phyloP scores from a whole-genome alignment of 2,888 invertebrate species.

The Ligdia adustata region DNA sequence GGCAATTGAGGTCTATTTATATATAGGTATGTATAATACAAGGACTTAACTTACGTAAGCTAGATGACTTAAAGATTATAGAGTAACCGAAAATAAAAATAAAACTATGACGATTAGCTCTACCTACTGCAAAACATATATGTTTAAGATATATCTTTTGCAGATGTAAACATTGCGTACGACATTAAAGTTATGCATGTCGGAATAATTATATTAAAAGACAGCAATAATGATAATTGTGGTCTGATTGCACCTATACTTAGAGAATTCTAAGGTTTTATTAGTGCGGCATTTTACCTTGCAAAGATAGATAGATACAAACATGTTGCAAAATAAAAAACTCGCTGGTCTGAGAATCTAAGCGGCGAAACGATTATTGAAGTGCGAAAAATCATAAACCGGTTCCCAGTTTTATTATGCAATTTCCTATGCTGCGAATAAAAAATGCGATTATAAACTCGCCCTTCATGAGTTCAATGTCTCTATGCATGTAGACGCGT shows the following conservation, averaged over 20 bases:
- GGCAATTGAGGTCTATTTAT: slow-evolving; percentile 18
- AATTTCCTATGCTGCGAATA: slow-evolving; percentile 45
- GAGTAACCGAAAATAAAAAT: too few species aligned
- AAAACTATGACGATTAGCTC: too few species aligned
- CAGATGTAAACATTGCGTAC: background rate
- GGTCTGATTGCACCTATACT: slow-evolving; percentile 16
- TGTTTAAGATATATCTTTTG: too few species aligned
- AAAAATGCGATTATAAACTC: slow-evolving; percentile 26
- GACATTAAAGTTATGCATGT: background rate
- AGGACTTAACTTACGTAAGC: too few species aligned
- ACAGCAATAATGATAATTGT: background rate
- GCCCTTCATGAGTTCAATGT: slow-evolving; percentile 42
- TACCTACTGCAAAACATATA: too few species aligned
- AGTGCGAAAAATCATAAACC: slow-evolving; percentile 51
- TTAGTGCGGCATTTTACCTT: slow-evolving; percentile 7
- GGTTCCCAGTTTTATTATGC: slow-evolving; percentile 52
- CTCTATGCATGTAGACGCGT: slow-evolving; percentile 35
- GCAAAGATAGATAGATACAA: too few species aligned
- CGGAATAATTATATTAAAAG: slow-evolving; percentile 10
- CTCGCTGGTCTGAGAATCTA: slow-evolving; percentile 41
- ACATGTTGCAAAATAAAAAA: slow-evolving; percentile 29
- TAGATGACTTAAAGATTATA: too few species aligned
- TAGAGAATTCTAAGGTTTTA: slow-evolving; percentile 14
- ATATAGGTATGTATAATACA: too few species aligned
- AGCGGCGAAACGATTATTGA: slow-evolving; percentile 42